A percentile compares a stretch with the other conserved stretches of the same genome.
phyloP scores from a whole-genome alignment of 2,113 vertebrate genomes.

The Reinhardtius hippoglossoides region DNA sequence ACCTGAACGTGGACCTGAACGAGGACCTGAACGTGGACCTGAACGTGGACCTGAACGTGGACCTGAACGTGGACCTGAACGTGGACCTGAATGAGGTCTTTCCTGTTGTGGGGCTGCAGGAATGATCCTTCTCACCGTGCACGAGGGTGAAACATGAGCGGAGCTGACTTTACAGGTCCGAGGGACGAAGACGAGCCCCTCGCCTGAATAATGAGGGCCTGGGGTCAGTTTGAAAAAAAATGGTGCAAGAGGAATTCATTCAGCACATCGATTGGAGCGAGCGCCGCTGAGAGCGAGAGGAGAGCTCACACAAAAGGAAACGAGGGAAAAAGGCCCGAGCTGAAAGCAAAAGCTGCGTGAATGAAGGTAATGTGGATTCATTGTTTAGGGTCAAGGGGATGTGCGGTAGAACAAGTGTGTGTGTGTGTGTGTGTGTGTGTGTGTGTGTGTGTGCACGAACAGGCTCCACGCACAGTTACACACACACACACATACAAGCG shows the following conservation, averaged over 20 bases:
- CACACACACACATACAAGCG: slow-evolving; percentile 24
- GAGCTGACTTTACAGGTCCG: background rate
- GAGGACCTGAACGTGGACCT: too few relatives aligned
- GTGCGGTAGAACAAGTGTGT: slow-evolving; percentile 14
- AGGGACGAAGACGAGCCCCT: background rate
- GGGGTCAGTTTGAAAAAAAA: slow-evolving; percentile 3
- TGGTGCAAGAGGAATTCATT: slow-evolving; percentile 5
- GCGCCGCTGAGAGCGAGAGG: background rate
- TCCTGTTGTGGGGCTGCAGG: background rate
- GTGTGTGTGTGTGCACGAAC: slow-evolving; percentile 41
- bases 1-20: too few relatives aligned
- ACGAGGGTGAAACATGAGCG: background rate
- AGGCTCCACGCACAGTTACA: slow-evolving; percentile 28
- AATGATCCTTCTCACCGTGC: background rate
- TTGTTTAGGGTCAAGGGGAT: slow-evolving; percentile 25
- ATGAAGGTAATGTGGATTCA: slow-evolving; percentile 26
- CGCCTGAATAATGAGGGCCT: background rate
- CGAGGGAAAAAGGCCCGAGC: background rate
- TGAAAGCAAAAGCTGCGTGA: slow-evolving; percentile 26
- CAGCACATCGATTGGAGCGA: background rate
- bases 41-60: too few relatives aligned
- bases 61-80: too few relatives aligned
- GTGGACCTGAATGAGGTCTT: background rate
- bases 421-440: slow-evolving; percentile 23
- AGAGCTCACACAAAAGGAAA: slow-evolving; percentile 11